These are phyloP conservation scores for Acleris sparsana DNA, from an alignment of 2,888 invertebrate genomes.

Conservation along the genomic window DNA sequence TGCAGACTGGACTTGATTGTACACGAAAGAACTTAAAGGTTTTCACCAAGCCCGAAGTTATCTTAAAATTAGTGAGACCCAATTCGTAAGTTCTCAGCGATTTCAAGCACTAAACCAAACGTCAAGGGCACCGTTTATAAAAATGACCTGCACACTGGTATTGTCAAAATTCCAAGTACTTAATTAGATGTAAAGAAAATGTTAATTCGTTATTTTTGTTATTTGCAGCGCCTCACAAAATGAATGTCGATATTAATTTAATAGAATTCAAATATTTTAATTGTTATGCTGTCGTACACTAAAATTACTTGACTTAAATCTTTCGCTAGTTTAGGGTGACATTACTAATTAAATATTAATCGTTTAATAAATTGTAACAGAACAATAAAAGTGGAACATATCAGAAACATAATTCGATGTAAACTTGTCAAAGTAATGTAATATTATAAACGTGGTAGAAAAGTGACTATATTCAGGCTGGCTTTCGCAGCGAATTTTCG, in stretches of 20 bases:
- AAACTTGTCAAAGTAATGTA: background rate
- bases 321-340: too few species aligned
- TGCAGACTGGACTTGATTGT: too few species aligned
- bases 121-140: too few species aligned
- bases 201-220: constrained; percentile 22
- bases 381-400: background rate
- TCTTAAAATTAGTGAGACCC: too few species aligned
- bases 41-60: too few species aligned
- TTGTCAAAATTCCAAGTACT: constrained; percentile 11
- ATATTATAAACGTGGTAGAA: background rate
- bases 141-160: background rate
- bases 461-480: background rate
- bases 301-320: too few species aligned
- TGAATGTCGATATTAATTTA: constrained; percentile 31
- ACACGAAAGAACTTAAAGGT: too few species aligned
- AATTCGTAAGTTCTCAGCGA: too few species aligned
- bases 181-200: constrained; percentile 2
- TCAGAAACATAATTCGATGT: background rate
- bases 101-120: too few species aligned
- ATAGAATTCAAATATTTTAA: background rate
- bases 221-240: constrained; percentile 29
- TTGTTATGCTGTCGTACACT: background rate
- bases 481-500: too few species aligned
- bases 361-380: background rate
- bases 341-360: background rate